Evolutionary conservation across 2,113 vertebrate genomes (phyloP), one percentile per base, ranked within the genome.

Genomic region (Furnarius figulus): DNA sequence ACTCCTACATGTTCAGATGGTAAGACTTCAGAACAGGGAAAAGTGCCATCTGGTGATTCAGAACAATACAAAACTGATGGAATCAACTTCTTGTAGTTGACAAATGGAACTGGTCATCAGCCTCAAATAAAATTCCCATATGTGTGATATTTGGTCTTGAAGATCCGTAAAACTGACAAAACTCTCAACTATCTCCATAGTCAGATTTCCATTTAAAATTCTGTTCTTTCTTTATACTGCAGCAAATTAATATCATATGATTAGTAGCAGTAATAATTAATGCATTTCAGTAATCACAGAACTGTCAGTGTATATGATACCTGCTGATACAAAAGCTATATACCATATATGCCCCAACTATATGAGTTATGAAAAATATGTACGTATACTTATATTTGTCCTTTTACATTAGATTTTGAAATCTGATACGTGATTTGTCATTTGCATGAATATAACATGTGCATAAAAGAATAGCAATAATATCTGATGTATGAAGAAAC

Each of bases 11-110:
- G 0, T 31, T 85, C 84, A 91, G 44, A 78, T 56, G 35, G 23
- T n/a, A 42, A 66, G 9, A 66, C 59, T 73, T 92, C 52, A 88
- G n/a, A 76, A 33, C 18, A 86, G 50, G 42, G 37, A 92, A 65
- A 93, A 82, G 17, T 95, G 49, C 73, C 83, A 85, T 95, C 70
- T 95, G 77, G 70, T 94, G 81, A 91, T 89, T 79, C 58, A 85
- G 63, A 94, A 61, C 75, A 86, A 28, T 71, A 52, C 42, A 62
- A 81, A 93, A 59, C 17, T 53, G 70, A 56, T 91, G 70, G 39
- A 81, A 78, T 68, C 55, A 92, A 0, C 23, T 82, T 85, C 37
- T 67, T 72, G 35, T 39, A 71, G 24, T 44, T 84, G 76, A 87
- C 46, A 81, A 92, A 77, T 90, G 30, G 61, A 89, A 65, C 31